Evolutionary conservation across 2,797 vertebrate species (phyloP).

Genomic region (Kryptopterus vitreolus): DNA sequence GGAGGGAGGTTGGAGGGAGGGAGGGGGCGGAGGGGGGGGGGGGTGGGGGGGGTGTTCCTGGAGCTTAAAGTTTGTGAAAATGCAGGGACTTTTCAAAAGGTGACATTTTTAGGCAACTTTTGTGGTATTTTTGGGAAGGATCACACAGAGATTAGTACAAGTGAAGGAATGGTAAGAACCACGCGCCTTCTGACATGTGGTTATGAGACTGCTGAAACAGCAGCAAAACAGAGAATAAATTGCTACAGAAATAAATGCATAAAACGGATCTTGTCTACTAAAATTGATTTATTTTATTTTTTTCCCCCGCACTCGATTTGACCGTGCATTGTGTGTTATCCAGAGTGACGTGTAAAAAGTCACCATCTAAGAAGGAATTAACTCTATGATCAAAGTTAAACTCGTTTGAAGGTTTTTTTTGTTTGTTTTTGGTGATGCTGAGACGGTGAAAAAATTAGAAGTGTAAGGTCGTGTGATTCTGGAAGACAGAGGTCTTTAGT

Average conservation of each 20-base stretch:
- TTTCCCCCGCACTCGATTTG: no score
- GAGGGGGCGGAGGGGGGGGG: conserved; percentile 48
- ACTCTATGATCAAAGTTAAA: no score
- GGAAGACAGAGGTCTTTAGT: no score
- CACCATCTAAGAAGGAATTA: no score
- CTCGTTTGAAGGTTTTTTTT: no score
- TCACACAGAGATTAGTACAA: conserved; percentile 72
- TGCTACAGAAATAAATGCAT: conserved; percentile 85
- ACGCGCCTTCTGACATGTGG: conserved; percentile 75
- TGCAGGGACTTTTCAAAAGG: conserved; percentile 72
- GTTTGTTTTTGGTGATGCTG: no score
- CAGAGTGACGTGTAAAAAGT: no score
- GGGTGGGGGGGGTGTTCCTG: conserved; percentile 60
- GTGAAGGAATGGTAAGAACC: conserved; percentile 75
- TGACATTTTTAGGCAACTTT: conserved; percentile 67
- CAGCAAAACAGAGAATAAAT: conserved; percentile 79
- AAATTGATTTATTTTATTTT: conserved; percentile 63
- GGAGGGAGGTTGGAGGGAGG: conserved; percentile 61
- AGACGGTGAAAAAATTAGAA: no score
- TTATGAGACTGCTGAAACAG: conserved; percentile 78
- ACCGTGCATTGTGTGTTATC: conserved; percentile 25
- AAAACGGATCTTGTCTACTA: conserved; percentile 76
- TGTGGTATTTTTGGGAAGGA: conserved; percentile 83
- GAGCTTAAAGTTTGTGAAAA: conserved; percentile 72
- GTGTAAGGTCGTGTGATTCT: no score